Base-by-base conservation (phyloP, 2,113 vertebrate genomes). In the Oxyura jamaicensis region DNA sequence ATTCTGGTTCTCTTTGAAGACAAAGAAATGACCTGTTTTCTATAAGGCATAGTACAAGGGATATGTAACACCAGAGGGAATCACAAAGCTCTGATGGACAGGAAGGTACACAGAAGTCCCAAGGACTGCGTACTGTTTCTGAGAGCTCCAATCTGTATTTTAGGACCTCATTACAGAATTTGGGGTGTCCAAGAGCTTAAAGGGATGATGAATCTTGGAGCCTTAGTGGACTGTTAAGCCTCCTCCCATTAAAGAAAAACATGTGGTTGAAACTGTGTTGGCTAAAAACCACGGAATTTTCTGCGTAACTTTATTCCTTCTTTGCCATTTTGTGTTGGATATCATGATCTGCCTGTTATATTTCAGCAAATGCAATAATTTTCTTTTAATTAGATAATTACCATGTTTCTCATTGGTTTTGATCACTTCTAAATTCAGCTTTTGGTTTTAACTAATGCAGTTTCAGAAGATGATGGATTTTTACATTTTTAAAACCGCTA, bases 301-400 rank as follows among this genome's bases (percentile, higher is more conserved):
- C 93, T 91, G 89, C 17, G 68, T 96, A 96, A 95, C 89, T 83
- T 92, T 97, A 94, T 93, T 92, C 89, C 84, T 92, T 80, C 93
- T 92, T 88, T 97, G 95, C 86, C 85, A 86, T 95, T 93, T 95
- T 92, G 78, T 83, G 86, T 85, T 95, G 95, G 86, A 93, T 94
- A 92, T 91, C 84, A 46, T 83, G 94, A 97, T 95, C 83, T 93
- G 90, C 46, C 90, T 96, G 89, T 76, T 92, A 88, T 52, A 92
- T 95, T 96, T 94, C 56, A 96, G 95, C 79, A 92, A 96, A 97
- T 21, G 13, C 91, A 93, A 80, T 95, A 87, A 94, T 82, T 87
- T 95, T 92, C 95, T 97, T 94, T 96, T 92, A 92, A 97, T 97
- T 97, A 96, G 96, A 96, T 92, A 95, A 97, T 94, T 89, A 72